Evolutionary conservation across 2,888 invertebrate genomes (phyloP), one percentile per base, ranked within the genome.

Genomic region (Lacanobia oleracea): DNA sequence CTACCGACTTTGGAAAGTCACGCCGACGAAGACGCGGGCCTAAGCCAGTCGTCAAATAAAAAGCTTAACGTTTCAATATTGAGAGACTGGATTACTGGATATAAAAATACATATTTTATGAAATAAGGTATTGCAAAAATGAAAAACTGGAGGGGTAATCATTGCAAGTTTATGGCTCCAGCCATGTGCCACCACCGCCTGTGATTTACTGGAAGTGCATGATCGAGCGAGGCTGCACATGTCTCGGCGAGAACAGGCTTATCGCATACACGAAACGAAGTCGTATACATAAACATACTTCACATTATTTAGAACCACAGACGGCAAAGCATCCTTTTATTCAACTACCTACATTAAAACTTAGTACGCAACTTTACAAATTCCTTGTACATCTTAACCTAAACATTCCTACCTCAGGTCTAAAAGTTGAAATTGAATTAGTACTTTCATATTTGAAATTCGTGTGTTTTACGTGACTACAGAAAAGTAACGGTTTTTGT

Each of bases 131-230:
- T 57, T 53, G 65, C n/a, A n/a, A 61, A 59, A 71, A 50, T 45
- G 21, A 37, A 66, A 69, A 60, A 45, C 27, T 62, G 43, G 37
- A 67, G 50, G 10, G 50, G 23, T 62, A 65, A 54, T 77, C 60
- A 54, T 67, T 82, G 64, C 45, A 69, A 48, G 67, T 67, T 78
- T 69, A 82, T 72, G 48, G 54, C 23, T 37, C 9, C 3, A 10
- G n/a, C 50, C 79, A 51, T 57, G 21, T 69, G 66, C 56, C 68
- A 33, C 65, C 69, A 12, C 8, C 33, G 37, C 23, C 53, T 10
- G 27, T 70, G 64, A 82, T 80, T 82, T 77, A 78, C 63, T 69
- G 54, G 53, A 45, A 21, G 64, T 53, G 67, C 54, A 82, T 73
- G 69, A 23, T 40, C 60, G 54, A 53, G 45, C 10, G n/a, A 21